Conservation (phyloP, 2,888 invertebrate species). For the Serrognathus titanus region DNA sequence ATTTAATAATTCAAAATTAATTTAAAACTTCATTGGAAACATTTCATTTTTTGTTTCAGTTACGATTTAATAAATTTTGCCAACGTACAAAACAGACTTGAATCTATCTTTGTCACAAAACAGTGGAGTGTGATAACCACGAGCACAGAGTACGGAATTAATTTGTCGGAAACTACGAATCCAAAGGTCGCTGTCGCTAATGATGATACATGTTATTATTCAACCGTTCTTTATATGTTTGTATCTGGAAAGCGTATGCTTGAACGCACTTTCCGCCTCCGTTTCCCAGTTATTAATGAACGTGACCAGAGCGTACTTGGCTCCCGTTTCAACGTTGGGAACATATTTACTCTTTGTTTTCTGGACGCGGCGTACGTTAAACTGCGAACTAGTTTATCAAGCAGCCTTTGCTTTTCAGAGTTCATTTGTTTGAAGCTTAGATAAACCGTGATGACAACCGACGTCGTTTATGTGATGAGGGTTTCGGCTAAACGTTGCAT, state of each 20-base stretch:
- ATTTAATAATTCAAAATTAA: no score
- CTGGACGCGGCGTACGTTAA: not conserved
- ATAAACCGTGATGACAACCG: conserved; percentile 24
- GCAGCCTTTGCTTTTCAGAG: conserved; percentile 19
- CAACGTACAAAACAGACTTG: no score
- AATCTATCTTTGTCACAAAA: no score
- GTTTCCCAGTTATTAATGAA: no score
- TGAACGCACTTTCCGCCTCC: no score
- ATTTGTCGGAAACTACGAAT: conserved; percentile 16
- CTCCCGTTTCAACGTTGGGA: no score
- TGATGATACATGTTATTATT: conserved; percentile 21
- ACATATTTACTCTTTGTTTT: no score
- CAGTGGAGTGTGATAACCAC: no score
- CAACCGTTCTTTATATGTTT: conserved; percentile 17
- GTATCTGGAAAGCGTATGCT: conserved; percentile 11
- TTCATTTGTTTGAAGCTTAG: conserved; percentile 24
- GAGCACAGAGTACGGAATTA: conserved; percentile 9
- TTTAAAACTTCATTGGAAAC: no score
- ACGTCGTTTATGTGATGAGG: conserved; percentile 23
- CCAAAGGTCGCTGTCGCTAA: conserved; percentile 19
- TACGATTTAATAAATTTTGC: no score
- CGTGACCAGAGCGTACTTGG: no score
- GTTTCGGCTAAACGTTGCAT: conserved; percentile 3
- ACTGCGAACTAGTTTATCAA: conserved; percentile 19
- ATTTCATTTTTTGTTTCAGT: no score